These are phyloP conservation scores for Anseranas semipalmata DNA, from an alignment of 2,113 vertebrate species.

Conservation along the genomic window DNA sequence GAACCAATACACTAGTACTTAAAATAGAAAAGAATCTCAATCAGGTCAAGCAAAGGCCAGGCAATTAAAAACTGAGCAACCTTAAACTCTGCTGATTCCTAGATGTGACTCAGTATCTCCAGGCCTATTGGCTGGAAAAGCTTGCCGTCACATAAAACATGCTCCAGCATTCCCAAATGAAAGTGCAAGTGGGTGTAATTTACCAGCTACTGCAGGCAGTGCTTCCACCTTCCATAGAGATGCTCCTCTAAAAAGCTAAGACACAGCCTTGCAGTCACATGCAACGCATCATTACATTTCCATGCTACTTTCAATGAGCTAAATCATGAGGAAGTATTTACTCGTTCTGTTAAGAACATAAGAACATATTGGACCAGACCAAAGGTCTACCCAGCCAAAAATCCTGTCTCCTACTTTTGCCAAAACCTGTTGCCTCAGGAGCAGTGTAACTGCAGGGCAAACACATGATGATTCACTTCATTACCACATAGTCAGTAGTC, in stretches of 20 bases:
- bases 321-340: background rate
- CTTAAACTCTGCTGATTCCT: background rate
- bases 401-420: background rate
- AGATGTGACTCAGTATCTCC: background rate
- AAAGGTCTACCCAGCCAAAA: background rate
- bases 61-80: background rate
- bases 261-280: background rate
- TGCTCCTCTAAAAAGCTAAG: background rate
- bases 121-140: background rate
- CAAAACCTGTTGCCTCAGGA: background rate
- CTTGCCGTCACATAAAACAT: background rate
- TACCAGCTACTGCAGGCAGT: background rate
- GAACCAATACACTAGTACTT: background rate
- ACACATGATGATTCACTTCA: background rate
- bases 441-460: fast-evolving
- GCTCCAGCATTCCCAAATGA: background rate
- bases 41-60: background rate
- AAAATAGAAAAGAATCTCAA: background rate
- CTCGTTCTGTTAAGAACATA: background rate
- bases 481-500: background rate
- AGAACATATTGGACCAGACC: background rate
- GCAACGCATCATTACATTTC: background rate
- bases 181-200: background rate
- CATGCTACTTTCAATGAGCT: background rate
- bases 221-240: background rate